Conservation (phyloP, 1,140 invertebrate species). For the Ruditapes philippinarum region DNA sequence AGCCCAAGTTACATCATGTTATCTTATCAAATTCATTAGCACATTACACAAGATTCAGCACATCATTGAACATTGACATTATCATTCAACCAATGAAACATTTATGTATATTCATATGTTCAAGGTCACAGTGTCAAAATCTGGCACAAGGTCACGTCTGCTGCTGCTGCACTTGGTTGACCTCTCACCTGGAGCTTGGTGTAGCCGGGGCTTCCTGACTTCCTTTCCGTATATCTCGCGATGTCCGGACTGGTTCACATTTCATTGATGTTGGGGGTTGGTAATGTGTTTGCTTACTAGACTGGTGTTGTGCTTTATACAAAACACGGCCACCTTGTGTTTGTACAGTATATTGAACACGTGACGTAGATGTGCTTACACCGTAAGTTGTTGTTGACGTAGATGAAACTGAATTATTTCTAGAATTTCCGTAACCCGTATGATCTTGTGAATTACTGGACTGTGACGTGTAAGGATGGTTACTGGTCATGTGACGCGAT, state of each 20-base stretch:
- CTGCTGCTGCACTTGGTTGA: slow-evolving; percentile 17
- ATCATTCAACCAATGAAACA: slow-evolving; percentile 42
- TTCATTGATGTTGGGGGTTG: slow-evolving; percentile 61
- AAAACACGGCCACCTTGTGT: slow-evolving; percentile 55
- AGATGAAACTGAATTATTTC: background rate
- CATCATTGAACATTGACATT: background rate
- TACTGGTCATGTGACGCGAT: slow-evolving; percentile 61
- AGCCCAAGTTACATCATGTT: background rate
- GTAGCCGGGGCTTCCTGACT: slow-evolving; percentile 47
- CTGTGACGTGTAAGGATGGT: slow-evolving; percentile 19
- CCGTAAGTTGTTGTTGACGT: slow-evolving; percentile 33
- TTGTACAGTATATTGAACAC: slow-evolving; percentile 59
- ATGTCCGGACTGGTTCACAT: slow-evolving; percentile 60
- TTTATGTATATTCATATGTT: slow-evolving; percentile 22
- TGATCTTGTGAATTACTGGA: slow-evolving; percentile 2
- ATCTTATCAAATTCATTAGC: slow-evolving; percentile 5
- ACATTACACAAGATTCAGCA: slow-evolving; percentile 23
- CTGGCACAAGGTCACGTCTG: slow-evolving; percentile 59
- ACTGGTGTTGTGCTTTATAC: slow-evolving; percentile 66
- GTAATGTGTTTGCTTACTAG: slow-evolving; percentile 63
- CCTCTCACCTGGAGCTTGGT: slow-evolving; percentile 64
- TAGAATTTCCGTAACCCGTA: background rate
- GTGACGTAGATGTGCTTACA: slow-evolving; percentile 51
- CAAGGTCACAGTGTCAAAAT: slow-evolving; percentile 23
- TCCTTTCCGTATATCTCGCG: slow-evolving; percentile 11